Evolutionary conservation across 2,797 vertebrate genomes (phyloP).

Genomic region (Eidolon dupreanum): DNA sequence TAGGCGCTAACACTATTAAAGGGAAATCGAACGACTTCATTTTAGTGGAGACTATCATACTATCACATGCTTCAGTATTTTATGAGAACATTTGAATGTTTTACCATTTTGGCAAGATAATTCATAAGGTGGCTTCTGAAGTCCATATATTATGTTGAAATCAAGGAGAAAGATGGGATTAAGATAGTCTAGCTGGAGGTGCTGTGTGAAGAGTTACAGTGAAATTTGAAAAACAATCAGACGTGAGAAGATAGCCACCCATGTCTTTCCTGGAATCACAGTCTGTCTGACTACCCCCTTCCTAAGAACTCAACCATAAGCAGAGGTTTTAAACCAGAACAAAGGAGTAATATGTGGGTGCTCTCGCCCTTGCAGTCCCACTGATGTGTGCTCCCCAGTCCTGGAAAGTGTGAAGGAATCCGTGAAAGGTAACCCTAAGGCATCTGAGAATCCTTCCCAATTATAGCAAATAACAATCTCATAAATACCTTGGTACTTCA

Average conservation of each 20-base stretch:
- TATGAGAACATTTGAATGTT: conserved; percentile 57
- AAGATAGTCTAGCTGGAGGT: not conserved
- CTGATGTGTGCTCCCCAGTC: not conserved
- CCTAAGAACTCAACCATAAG: not conserved
- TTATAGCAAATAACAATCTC: not conserved
- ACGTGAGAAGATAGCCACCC: not conserved
- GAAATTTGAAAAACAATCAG: conserved; percentile 10
- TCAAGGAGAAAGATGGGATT: not conserved
- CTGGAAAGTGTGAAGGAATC: not conserved
- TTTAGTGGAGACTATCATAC: conserved; percentile 18
- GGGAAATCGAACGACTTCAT: conserved; percentile 42
- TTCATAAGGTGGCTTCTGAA: conserved; percentile 13
- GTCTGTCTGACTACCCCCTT: not conserved
- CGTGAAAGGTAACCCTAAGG: not conserved
- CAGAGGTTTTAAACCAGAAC: not conserved
- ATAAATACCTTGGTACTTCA: not conserved
- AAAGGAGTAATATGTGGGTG: not conserved
- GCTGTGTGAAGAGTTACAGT: not conserved
- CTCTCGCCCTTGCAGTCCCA: not conserved
- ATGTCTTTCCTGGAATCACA: not conserved
- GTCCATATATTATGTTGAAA: conserved; percentile 21
- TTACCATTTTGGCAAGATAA: conserved; percentile 52
- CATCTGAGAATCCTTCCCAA: not conserved
- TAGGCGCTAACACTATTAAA: not conserved
- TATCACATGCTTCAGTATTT: conserved; percentile 50